These are phyloP conservation scores for Drosophila fulvimacula DNA, from an alignment of 2,888 invertebrate species.

Conservation along the genomic window DNA sequence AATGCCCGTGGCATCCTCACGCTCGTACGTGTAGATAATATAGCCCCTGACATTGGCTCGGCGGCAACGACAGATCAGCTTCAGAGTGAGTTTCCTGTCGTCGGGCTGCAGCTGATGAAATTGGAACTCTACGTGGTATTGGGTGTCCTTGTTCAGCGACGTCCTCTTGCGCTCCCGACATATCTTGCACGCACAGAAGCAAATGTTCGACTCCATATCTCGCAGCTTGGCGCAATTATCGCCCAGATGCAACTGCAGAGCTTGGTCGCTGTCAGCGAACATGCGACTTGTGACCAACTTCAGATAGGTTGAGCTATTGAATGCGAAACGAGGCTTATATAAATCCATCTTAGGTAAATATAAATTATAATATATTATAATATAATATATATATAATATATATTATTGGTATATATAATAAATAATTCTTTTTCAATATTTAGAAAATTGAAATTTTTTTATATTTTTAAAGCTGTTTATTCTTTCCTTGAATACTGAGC, in stretches of 20 bases:
- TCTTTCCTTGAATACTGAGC: background rate
- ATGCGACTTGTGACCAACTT: background rate
- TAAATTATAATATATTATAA: no score
- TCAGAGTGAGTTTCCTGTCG: fast-evolving
- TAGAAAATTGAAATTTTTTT: no score
- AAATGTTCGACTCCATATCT: background rate
- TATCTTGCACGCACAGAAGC: background rate
- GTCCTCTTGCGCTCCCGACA: background rate
- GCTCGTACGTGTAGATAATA: background rate
- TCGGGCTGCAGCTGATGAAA: background rate
- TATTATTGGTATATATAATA: no score
- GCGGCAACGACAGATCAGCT: background rate
- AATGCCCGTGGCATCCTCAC: background rate
- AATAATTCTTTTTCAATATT: no score
- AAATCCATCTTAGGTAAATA: background rate
- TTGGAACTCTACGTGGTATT: constrained; percentile 1
- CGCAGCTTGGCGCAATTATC: background rate
- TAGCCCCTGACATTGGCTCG: background rate
- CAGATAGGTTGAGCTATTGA: background rate
- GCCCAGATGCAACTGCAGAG: fast-evolving
- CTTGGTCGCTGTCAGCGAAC: fast-evolving
- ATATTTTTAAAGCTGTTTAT: no score
- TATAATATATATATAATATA: no score
- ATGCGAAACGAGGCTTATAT: background rate
- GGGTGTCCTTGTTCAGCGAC: background rate